Evolutionary conservation across 2,888 invertebrate genomes (phyloP).

Genomic region (Odontocerum albicorne): DNA sequence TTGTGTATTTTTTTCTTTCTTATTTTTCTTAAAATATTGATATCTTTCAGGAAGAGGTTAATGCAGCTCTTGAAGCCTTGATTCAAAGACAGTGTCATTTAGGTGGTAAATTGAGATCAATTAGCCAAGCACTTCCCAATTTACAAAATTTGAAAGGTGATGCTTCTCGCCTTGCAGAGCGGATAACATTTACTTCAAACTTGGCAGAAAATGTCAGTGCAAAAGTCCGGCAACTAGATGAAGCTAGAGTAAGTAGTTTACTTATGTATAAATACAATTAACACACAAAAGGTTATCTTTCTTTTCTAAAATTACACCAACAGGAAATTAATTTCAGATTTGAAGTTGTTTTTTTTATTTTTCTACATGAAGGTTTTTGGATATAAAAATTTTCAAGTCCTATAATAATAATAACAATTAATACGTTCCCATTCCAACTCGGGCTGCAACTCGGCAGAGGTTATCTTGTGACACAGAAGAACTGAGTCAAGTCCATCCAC

Average conservation of each 20-base stretch:
- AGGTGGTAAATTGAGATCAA: constrained; percentile 76
- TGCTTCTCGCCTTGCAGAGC: constrained; percentile 77
- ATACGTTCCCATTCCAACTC: too few relatives aligned
- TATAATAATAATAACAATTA: too few relatives aligned
- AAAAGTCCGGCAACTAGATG: constrained; percentile 91
- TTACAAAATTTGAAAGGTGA: constrained; percentile 77
- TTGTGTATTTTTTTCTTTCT: neutral
- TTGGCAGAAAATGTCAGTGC: constrained; percentile 93
- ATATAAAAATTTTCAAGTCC: too few relatives aligned
- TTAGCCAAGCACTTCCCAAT: constrained; percentile 80
- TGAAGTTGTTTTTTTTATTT: too few relatives aligned
- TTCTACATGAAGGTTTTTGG: too few relatives aligned
- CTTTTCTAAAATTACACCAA: too few relatives aligned
- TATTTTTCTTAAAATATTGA: neutral
- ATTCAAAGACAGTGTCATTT: constrained; percentile 74
- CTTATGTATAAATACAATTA: neutral
- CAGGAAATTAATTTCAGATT: too few relatives aligned
- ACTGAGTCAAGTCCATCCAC: too few relatives aligned
- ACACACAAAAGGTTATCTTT: neutral
- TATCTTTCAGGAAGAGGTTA: constrained; percentile 63
- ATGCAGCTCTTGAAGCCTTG: constrained; percentile 69
- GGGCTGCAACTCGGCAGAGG: too few relatives aligned
- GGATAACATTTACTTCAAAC: constrained; percentile 84
- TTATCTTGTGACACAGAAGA: too few relatives aligned
- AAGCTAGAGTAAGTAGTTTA: constrained; percentile 72